Conservation (phyloP, 2,113 vertebrate species). For the Vidua chalybeata region DNA sequence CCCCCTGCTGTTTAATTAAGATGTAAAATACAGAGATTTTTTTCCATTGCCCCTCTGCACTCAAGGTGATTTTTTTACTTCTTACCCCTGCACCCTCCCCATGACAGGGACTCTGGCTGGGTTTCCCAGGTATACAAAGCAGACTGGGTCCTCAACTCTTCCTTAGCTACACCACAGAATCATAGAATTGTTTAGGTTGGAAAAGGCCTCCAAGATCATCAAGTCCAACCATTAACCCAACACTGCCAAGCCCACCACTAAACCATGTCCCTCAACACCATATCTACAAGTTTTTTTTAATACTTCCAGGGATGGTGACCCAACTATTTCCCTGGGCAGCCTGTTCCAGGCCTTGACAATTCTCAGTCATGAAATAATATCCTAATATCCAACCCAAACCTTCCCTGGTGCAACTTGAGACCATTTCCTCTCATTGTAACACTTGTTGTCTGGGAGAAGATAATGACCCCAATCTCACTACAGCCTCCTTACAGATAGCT, state of each 20-base stretch:
- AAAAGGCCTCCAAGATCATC: neutral
- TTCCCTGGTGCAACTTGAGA: neutral
- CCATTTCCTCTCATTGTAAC: rapidly evolving
- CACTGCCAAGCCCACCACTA: neutral
- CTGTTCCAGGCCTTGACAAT: neutral
- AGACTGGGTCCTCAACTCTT: neutral
- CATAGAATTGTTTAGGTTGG: neutral
- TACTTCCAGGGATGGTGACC: neutral
- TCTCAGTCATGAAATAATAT: neutral
- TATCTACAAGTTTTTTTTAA: neutral
- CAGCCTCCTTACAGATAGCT: neutral
- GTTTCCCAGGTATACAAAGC: neutral
- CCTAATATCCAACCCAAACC: neutral
- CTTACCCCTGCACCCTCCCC: neutral
- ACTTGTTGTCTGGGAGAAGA: neutral
- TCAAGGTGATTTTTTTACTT: neutral
- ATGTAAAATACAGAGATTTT: neutral
- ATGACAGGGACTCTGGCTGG: neutral
- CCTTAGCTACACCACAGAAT: neutral
- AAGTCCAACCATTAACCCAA: neutral
- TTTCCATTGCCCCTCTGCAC: neutral
- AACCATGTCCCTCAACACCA: neutral
- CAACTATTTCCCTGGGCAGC: neutral
- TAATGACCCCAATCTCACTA: neutral
- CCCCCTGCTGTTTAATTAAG: neutral